phyloP scores from a whole-genome alignment of 2,888 invertebrate species.

The Meiosimyza decipiens region DNA sequence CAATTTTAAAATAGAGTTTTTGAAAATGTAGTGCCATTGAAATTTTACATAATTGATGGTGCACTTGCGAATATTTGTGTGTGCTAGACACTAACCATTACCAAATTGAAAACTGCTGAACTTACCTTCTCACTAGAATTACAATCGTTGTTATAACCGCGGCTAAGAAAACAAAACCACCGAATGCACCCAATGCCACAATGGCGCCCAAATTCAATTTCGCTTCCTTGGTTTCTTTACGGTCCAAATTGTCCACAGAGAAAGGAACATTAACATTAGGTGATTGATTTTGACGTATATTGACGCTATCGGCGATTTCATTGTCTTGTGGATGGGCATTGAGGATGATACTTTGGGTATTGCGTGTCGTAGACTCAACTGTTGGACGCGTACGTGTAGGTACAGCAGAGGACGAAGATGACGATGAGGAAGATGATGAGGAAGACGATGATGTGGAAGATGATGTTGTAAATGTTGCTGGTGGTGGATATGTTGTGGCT shows the following conservation, averaged over 20 bases:
- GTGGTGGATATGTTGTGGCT: conserved; percentile 67
- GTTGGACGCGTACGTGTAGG: conserved; percentile 50
- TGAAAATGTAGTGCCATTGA: conserved; percentile 1
- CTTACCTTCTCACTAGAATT: conserved; percentile 86
- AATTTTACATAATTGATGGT: conserved; percentile 8
- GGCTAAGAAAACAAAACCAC: conserved; percentile 89
- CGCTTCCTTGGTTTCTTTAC: conserved; percentile 70
- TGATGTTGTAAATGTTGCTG: conserved; percentile 58
- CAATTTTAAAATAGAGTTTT: too few species aligned
- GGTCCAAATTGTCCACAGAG: conserved; percentile 71
- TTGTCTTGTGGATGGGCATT: conserved; percentile 84
- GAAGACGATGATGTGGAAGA: conserved; percentile 39
- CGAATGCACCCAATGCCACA: conserved; percentile 89
- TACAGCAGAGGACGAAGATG: conserved; percentile 46
- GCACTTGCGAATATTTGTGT: conserved; percentile 4
- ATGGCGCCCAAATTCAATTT: conserved; percentile 87
- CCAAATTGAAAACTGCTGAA: conserved; percentile 31
- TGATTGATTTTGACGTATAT: conserved; percentile 72
- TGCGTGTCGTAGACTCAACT: conserved; percentile 58
- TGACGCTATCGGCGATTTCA: conserved; percentile 72
- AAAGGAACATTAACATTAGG: conserved; percentile 76
- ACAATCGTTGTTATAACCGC: conserved; percentile 90
- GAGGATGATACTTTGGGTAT: conserved; percentile 69
- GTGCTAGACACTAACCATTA: conserved; percentile 2
- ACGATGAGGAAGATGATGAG: conserved; percentile 30